These are phyloP conservation scores for Podarcis muralis DNA, from an alignment of 2,113 vertebrate genomes.

Conservation along the genomic window DNA sequence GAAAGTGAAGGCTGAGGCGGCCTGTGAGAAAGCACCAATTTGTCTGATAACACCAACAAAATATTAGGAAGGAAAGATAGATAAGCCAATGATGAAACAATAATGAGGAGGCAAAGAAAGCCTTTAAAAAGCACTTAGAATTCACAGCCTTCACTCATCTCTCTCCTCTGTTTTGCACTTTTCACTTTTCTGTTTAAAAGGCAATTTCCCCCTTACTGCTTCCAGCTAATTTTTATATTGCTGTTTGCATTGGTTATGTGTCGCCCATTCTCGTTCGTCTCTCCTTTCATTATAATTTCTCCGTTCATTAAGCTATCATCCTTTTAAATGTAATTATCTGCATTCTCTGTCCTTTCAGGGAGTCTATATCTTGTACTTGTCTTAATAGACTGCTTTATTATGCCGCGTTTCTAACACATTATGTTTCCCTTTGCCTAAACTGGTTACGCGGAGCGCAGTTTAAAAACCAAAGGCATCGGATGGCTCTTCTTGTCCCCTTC, in stretches of 20 bases:
- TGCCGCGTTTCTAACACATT: background rate
- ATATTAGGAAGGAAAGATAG: conserved; percentile 30
- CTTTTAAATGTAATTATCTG: conserved; percentile 28
- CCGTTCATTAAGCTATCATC: conserved; percentile 20
- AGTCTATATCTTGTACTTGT: background rate
- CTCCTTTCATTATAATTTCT: conserved; percentile 26
- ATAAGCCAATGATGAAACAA: conserved; percentile 19
- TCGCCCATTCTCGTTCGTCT: background rate
- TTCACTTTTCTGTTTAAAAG: conserved; percentile 23
- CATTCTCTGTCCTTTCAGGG: background rate
- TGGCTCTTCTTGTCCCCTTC: background rate
- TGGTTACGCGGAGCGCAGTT: background rate
- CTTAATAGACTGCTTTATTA: conserved; percentile 27
- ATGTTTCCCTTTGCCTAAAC: background rate
- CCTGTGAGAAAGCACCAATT: conserved; percentile 13
- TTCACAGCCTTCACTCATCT: conserved; percentile 5
- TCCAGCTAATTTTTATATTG: conserved; percentile 37
- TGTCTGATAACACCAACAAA: conserved; percentile 8
- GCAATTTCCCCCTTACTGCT: conserved; percentile 37
- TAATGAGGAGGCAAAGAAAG: background rate
- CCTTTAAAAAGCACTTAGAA: conserved; percentile 37
- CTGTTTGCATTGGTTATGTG: conserved; percentile 26
- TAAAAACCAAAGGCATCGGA: background rate
- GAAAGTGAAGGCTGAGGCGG: background rate
- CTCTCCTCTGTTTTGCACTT: background rate